phyloP scores from a whole-genome alignment of 2,113 vertebrate species.

The Rhinoderma darwinii region DNA sequence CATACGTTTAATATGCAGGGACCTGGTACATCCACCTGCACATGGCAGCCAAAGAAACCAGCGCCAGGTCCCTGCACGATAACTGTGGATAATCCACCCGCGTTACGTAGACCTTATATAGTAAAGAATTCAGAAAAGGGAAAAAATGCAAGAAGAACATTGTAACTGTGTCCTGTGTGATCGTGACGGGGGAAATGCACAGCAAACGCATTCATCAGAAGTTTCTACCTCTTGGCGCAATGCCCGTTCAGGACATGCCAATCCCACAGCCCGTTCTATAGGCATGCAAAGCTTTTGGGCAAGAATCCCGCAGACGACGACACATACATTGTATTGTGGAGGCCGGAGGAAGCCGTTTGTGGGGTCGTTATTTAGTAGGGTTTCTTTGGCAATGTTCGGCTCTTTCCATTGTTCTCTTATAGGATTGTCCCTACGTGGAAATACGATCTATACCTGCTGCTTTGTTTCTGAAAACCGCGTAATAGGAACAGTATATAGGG shows the following conservation, averaged over 20 bases:
- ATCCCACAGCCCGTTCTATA: constrained; percentile 1
- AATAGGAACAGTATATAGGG: too few relatives aligned
- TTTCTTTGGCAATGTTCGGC: not conserved
- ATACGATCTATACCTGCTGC: too few relatives aligned
- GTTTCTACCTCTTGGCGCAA: not conserved
- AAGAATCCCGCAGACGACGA: not conserved
- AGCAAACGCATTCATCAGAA: not conserved
- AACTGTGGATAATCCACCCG: not conserved
- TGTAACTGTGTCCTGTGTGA: not conserved
- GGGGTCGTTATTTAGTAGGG: not conserved
- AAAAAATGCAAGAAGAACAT: not conserved
- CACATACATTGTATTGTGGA: not conserved
- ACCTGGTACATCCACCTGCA: not conserved
- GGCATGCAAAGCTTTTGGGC: not conserved
- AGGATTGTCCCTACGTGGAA: not conserved
- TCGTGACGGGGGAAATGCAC: not conserved
- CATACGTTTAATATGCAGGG: too few relatives aligned
- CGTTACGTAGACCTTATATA: not conserved
- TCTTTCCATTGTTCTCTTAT: not conserved
- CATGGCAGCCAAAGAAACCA: not conserved
- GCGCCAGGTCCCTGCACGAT: not conserved
- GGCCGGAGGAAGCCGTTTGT: not conserved
- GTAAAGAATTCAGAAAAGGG: not conserved
- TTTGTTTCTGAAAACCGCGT: too few relatives aligned
- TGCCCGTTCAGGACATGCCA: constrained; percentile 1